Evolutionary conservation across 2,888 invertebrate species (phyloP), one percentile per base, ranked within the genome.

Genomic region (Pegoplata infirma): DNA sequence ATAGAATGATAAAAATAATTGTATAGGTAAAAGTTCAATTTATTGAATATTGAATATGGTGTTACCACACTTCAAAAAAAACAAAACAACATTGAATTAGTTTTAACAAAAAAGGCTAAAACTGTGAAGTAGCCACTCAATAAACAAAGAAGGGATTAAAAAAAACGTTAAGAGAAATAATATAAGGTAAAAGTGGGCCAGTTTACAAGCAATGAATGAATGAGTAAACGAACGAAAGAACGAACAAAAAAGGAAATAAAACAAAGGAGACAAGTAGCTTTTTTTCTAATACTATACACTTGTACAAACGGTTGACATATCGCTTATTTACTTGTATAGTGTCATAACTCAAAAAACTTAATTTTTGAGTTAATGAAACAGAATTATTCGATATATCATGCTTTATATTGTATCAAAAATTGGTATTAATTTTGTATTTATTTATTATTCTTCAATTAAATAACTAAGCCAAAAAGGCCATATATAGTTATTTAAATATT

Each of bases 121-220:
- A 12, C 8, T 40, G 4, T 40, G 2, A 40, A 40, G 63, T 36
- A 63, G 49, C 25, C 49, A 49, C 63, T 63, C 25, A n/a, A 63
- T 5, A 21, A 49, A 21, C 32, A 44, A 63, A 51, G 47, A 25
- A 40, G n/a, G 5, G 36, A 40, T 40, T 40, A 40, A 40, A 1
- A 17, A 53, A 19, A 36, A 58, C 8, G n/a, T n/a, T n/a, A n/a
- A n/a, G n/a, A n/a, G n/a, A 58, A 23, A 21, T 14, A 51, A n/a
- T 14, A n/a, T 14, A 7, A 19, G 40, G 14, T 16, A 32, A 61
- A 78, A 61, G 64, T 78, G 36, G 32, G 25, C 75, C 67, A 67
- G 71, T 78, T 75, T 53, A 56, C 32, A 75, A 66, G 66, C 61
- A 79, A 71, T 75, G 55, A 71, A 72, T 77, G 67, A 69, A 68